phyloP scores from a whole-genome alignment of 2,797 vertebrate genomes.

The Dromococcyx pavoninus region DNA sequence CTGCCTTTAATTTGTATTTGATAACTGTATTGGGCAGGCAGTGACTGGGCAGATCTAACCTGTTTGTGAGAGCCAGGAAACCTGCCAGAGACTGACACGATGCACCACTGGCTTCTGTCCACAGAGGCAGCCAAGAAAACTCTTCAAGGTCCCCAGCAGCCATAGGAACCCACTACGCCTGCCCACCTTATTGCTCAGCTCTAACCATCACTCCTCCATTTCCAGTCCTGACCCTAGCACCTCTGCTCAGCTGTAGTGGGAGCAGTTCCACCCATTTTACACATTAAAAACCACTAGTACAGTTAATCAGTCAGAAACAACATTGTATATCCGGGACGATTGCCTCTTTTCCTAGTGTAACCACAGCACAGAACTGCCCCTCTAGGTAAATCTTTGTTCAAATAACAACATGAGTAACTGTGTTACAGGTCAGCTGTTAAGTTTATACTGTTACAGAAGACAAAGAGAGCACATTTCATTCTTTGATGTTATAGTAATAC shows the following conservation, averaged over 20 bases:
- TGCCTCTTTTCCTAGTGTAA: neutral
- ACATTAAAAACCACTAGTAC: neutral
- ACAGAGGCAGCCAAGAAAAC: neutral
- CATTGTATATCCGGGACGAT: neutral
- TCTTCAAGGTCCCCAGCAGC: neutral
- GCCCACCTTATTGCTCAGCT: neutral
- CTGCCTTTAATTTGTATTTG: neutral
- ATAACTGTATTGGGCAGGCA: neutral
- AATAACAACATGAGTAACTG: neutral
- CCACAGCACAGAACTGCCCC: neutral
- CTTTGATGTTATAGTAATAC: neutral
- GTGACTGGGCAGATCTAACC: neutral
- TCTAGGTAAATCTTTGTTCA: neutral
- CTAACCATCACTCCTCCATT: neutral
- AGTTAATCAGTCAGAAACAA: neutral
- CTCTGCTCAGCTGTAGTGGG: neutral
- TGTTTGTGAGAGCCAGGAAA: neutral
- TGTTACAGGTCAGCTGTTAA: neutral
- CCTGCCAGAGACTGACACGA: neutral
- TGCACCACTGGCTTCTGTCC: neutral
- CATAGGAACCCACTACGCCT: fast-evolving
- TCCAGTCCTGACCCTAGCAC: neutral
- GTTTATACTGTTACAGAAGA: neutral
- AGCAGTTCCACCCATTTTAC: neutral
- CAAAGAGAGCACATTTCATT: neutral